A percentile compares a stretch with the other conserved stretches of the same genome.
Evolutionary conservation across 2,797 vertebrate species (phyloP).

Genomic region (Lycodopsis pacificus): DNA sequence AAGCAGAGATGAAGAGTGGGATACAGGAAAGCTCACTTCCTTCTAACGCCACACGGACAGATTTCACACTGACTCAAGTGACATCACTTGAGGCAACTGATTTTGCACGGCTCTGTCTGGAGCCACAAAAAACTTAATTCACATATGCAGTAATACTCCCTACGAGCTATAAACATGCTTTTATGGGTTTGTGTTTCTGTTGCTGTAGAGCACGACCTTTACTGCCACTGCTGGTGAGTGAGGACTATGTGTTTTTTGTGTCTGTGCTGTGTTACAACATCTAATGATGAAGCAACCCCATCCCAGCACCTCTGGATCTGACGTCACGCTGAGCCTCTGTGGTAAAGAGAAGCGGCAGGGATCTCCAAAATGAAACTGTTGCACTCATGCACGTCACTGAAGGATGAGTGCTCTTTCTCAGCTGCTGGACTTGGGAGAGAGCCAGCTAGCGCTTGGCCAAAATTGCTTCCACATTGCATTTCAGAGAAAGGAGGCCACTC

Average conservation of each 20-base stretch:
- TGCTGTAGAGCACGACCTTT: neutral
- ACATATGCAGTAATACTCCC: too few species aligned
- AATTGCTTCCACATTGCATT: constrained; percentile 80
- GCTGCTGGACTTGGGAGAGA: constrained; percentile 67
- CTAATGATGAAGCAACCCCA: constrained; percentile 6
- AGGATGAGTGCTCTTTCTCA: constrained; percentile 62
- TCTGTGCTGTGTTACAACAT: constrained; percentile 44
- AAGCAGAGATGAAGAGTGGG: neutral
- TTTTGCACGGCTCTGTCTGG: neutral
- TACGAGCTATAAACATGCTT: neutral
- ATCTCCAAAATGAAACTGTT: constrained; percentile 52
- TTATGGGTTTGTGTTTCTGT: neutral
- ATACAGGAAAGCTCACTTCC: neutral
- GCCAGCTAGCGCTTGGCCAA: constrained; percentile 63
- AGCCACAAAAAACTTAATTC: neutral
- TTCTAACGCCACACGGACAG: neutral
- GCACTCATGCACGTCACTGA: constrained; percentile 55
- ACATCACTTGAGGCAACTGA: constrained; percentile 1
- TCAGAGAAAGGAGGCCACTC: constrained; percentile 51
- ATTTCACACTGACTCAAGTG: neutral
- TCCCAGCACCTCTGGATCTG: constrained; percentile 26
- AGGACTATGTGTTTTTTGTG: constrained; percentile 11
- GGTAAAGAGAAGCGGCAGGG: constrained; percentile 45
- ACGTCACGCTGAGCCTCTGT: constrained; percentile 53
- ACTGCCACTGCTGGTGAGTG: neutral